Conservation (phyloP, 2,113 vertebrate species). For the Athene noctua region DNA sequence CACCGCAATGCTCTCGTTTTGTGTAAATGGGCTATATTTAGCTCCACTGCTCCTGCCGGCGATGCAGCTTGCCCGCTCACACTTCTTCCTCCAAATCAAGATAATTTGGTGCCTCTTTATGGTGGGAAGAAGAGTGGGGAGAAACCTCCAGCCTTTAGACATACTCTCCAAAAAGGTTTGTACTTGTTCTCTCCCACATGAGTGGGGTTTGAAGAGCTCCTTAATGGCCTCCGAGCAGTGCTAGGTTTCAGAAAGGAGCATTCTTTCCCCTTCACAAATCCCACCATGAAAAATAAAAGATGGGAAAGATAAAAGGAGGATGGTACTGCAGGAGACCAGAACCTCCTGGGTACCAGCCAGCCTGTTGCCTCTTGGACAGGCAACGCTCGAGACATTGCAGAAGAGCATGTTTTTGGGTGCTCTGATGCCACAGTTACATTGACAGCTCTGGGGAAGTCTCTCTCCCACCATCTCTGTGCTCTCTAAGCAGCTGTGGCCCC, state of each 20-base stretch:
- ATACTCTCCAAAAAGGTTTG: not conserved
- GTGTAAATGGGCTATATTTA: not conserved
- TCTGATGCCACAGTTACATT: rapidly evolving
- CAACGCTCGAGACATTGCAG: not conserved
- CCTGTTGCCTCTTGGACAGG: rapidly evolving
- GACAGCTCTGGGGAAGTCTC: not conserved
- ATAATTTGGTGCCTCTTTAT: not conserved
- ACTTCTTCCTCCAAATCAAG: not conserved
- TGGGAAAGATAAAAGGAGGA: not conserved
- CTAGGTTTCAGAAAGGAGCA: not conserved
- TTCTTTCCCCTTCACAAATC: not conserved
- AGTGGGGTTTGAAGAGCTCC: not conserved
- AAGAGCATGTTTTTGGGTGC: not conserved
- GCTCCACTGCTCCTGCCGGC: not conserved
- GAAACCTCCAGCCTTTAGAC: not conserved
- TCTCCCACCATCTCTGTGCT: rapidly evolving
- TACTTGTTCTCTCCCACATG: rapidly evolving
- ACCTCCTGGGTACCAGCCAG: rapidly evolving
- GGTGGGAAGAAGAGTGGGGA: not conserved
- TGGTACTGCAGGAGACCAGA: no score
- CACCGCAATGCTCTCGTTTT: rapidly evolving
- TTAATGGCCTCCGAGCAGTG: rapidly evolving
- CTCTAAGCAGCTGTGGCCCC: not conserved
- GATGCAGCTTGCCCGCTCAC: not conserved
- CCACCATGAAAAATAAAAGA: not conserved